Evolutionary conservation across 2,888 invertebrate species (phyloP), one percentile per base, ranked within the genome.

Genomic region (Spatulosminthurus flaviceps): DNA sequence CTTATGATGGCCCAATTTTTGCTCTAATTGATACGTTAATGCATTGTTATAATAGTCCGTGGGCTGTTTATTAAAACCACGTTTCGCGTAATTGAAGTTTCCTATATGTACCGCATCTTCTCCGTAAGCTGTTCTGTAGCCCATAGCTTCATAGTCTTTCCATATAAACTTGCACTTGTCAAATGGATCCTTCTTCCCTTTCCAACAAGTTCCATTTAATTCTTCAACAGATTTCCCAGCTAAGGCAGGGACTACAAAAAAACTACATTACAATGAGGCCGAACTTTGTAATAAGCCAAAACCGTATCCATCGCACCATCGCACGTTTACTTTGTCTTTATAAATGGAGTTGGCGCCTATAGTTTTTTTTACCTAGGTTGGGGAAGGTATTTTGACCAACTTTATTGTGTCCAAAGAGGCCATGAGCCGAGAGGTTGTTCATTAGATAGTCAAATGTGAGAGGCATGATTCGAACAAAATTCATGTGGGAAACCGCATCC

Each of bases 371-470:
- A 64, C 78, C 75, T 80, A 97, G 87, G 87, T 97, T 97, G 0
- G 96, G 95, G 87, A 94, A 96, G 0, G 97, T 96, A 87, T 97
- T 97, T 87, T 97, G 97, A 1, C 92, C 97, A 11, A 97, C 93
- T 90, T 97, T 97, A 87, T 94, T 96, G 88, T 95, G 96, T 7
- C 97, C 97, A 83, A 93, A 88, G 87, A 97, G 90, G 87, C 95
- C 95, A 74, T 94, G 90, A 60, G 92, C 92, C 19, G 90, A 90
- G 80, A 93, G 88, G 70, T 87, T 81, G 21, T 90, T 87, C 79
- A 90, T 89, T 75, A 95, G 88, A 84, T 90, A 91, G 1, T 89
- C 87, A 21, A 91, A 88, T 0, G 94, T 94, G 86, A 90, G 90
- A 0, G 93, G 93, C 93, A 96, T 93, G 61, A 21, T 43, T 16